Evolutionary conservation across 2,888 invertebrate species (phyloP), one percentile per base, ranked within the genome.

Genomic region (Antheraea assamensis): DNA sequence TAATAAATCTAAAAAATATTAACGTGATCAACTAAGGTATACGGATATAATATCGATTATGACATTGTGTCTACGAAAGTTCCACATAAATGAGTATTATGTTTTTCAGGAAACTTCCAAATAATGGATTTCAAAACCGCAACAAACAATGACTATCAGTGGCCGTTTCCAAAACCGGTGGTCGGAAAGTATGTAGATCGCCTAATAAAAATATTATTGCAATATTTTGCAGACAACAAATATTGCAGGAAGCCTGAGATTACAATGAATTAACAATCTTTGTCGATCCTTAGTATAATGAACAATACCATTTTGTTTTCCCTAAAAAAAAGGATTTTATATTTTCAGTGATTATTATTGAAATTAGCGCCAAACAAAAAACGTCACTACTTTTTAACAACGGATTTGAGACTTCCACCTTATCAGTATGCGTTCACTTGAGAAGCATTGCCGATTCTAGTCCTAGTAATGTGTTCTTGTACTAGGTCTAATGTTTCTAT

Each of bases 111-210:
- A 58, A 27, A 35, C 27, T 73, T 27, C 31, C 30, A n/a, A 74
- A 85, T 76, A 76, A 94, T 94, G 89, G 90, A 95, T 83, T 96
- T 96, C 79, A 85, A 87, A 75, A 94, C 95, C 10, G 91, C 90
- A 49, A 90, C 88, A 72, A 92, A 92, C 76, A 91, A 86, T 75
- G 96, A 96, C 77, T 96, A 90, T 80, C 92, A 91, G 81, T 96
- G 96, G 96, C 96, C 96, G 0, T 95, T 95, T 84, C 90, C 95
- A 49, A 95, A 95, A 78, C 95, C 95, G 0, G 80, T 96, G 7
- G 85, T 95, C 68, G 92, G 95, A 75, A 96, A 92, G 96, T 95
- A 91, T 75, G 89, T 83, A 3, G 47, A 35, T 55, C 42, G 76
- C 78, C 78, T 83, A 71, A 72, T 13, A 35, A 72, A 49, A 71